Evolutionary conservation across 2,113 vertebrate species (phyloP), one percentile per base, ranked within the genome.

Genomic region (Fregetta grallaria): DNA sequence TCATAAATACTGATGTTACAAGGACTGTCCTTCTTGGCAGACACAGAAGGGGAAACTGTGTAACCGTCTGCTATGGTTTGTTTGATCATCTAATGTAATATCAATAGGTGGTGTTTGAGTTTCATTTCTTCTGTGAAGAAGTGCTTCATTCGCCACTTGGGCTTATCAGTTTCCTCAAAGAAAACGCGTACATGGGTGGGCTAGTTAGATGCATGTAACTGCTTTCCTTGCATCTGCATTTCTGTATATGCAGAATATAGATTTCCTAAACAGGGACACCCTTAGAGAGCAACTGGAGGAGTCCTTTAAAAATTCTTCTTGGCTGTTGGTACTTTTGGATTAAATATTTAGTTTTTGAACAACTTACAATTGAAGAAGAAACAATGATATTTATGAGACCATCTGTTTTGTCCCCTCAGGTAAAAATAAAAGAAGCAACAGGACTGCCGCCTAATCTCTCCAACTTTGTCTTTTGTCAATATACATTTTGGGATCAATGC

Each of bases 381-480:
- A 21, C 20, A 45, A 7, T 38, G 3, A 6, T 36, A 32, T 56
- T 75, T 32, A 10, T 73, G 45, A 59, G 50, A 82, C 22, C 15
- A 79, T 68, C 16, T 81, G 23, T 74, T 89, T 96, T 77, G 45
- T 76, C 82, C 90, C 75, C 87, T 77, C 97, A 99, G 99, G 99
- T 99, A n/a, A 99, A 98, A 98, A 99, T 99, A 97, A 99, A 99
- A 97, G 99, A 99, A 94, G 99, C 99, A 44, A 99, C 99, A 0
- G 99, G 99, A 29, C 97, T 99, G 68, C 99, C 99, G 15, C 97
- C 98, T 92, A 99, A 99, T 95, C 98, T 99, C 62, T 99, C 99
- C n/a, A 99, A 99, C 97, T 99, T 99, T 53, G 99, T 99, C 59
- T 99, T 99, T 98, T 99, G 99, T 97, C 99, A 99, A 93, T 99